phyloP scores from a whole-genome alignment of 2,113 vertebrate genomes.

The Lasiurus borealis region DNA sequence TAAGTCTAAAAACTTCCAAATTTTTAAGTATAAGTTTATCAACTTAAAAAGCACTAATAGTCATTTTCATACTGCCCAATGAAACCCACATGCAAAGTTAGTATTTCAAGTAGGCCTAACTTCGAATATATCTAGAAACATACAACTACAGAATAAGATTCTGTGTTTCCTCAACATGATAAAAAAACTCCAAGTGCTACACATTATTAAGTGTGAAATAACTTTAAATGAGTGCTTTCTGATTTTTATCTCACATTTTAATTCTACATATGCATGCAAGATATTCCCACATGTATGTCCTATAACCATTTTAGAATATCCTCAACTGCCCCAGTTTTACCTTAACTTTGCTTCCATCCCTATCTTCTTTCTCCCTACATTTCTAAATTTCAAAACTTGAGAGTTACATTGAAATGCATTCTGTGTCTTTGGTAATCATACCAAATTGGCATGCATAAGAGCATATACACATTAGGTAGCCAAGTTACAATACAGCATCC shows the following conservation, averaged over 20 bases:
- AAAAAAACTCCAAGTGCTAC: not conserved
- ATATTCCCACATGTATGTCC: not conserved
- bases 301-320: not conserved
- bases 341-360: not conserved
- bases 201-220: not conserved
- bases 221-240: not conserved
- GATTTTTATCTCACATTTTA: slow-evolving; percentile 3
- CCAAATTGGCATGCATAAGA: not conserved
- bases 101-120: not conserved
- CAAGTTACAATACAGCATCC: not conserved
- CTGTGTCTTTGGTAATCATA: not conserved
- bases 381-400: slow-evolving; percentile 40
- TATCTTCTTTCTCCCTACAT: not conserved
- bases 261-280: not conserved
- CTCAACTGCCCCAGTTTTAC: not conserved
- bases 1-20: slow-evolving; percentile 44
- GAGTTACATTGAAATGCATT: not conserved
- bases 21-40: slow-evolving; percentile 13
- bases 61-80: not conserved
- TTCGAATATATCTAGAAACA: not conserved
- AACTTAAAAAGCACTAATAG: not conserved
- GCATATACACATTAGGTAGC: not conserved
- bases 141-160: not conserved
- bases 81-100: slow-evolving; percentile 44
- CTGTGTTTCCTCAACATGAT: not conserved